Base-by-base conservation (phyloP, 2,888 invertebrate species). In the Phania funesta region DNA sequence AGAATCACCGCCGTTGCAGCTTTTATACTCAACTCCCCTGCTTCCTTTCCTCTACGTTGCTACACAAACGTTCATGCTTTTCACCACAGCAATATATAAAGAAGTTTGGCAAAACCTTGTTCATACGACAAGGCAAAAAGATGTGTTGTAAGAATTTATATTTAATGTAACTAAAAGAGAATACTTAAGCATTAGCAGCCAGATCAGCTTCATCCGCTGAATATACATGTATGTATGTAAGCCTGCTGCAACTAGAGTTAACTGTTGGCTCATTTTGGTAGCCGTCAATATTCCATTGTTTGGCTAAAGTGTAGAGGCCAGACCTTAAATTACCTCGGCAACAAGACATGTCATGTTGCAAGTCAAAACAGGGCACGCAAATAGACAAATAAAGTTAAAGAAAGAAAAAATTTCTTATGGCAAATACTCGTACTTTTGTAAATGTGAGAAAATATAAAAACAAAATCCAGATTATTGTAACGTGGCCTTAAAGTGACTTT, bases 1-100 rank as follows among this genome's bases (percentile, higher is more conserved):
- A 90, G 87, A 87, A 90, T 90, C 90, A 35, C 81, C 67, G 74
- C 78, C 41, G 48, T 48, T 54, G 44, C 62, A 54, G 50, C 50
- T 73, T 76, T 70, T 60, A 67, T 58, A 56, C n/a, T 60, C 22
- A 48, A 74, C 52, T 32, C 41, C 22, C 18, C 32, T 9, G 11
- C 38, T 60, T 38, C 26, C 44, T 44, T 8, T 18, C 16, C 1
- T 44, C 4, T 2, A 44, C 18, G 16, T 44, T 44, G 2, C 7
- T 7, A 44, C 5, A 29, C 5, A 5, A 7, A 18, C 7, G 16
- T 44, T 44, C 16, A 7, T 44, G n/a, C n/a, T n/a, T n/a, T n/a
- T n/a, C n/a, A 18, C 6, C 3, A 18, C 56, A 29, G n/a, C 58
- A 16, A 9, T 20, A 60, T 29, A 62, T 6, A n/a, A 41, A 76